Evolutionary conservation across 2,797 vertebrate species (phyloP).

Genomic region (Delichon dasypus): DNA sequence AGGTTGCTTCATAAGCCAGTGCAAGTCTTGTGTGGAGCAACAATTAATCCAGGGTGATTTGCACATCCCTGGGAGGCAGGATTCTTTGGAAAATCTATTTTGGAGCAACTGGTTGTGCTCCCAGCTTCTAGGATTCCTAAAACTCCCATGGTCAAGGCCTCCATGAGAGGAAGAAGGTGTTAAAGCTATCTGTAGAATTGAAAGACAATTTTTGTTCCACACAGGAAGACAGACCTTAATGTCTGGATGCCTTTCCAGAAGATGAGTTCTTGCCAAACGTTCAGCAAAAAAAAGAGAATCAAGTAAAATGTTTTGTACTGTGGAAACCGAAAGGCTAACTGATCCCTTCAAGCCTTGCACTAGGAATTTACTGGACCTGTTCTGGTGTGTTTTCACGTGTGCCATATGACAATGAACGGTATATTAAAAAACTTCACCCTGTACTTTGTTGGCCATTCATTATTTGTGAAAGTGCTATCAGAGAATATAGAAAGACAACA

Average conservation of each 20-base stretch:
- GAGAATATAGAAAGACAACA: background rate
- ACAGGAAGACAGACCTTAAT: background rate
- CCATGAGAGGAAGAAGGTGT: background rate
- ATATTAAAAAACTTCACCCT: background rate
- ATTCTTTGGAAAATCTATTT: background rate
- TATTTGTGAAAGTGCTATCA: background rate
- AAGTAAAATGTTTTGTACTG: background rate
- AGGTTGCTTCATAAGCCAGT: background rate
- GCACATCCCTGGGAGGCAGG: background rate
- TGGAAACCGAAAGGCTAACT: background rate
- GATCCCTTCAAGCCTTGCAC: background rate
- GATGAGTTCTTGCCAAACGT: background rate
- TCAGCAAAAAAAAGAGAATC: background rate
- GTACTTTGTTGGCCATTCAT: background rate
- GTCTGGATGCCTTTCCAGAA: background rate
- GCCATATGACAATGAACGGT: background rate
- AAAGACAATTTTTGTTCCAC: background rate
- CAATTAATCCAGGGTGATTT: background rate
- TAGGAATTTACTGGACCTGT: background rate
- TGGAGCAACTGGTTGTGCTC: background rate
- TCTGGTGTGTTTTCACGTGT: rapidly evolving
- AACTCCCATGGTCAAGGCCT: background rate
- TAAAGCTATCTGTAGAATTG: background rate
- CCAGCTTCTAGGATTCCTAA: background rate
- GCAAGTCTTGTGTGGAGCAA: background rate